These are phyloP conservation scores for Junonia oenone DNA, from an alignment of 2,888 invertebrate genomes.

Conservation along the genomic window DNA sequence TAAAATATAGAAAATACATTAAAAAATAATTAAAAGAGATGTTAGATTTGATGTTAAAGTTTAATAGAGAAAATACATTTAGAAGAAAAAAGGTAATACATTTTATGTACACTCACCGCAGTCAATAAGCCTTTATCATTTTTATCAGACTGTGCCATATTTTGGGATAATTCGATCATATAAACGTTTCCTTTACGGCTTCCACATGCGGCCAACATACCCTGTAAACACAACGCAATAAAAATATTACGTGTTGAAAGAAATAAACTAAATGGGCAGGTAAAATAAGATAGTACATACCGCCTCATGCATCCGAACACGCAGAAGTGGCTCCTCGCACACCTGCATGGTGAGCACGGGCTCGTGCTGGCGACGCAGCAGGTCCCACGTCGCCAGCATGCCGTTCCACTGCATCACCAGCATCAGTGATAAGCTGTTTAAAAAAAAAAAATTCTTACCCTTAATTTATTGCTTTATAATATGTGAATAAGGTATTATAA, in stretches of 20 bases:
- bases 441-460: too few species aligned
- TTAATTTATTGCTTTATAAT: too few species aligned
- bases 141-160: conserved; percentile 81
- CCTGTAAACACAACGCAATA: too few species aligned
- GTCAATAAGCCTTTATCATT: conserved; percentile 86
- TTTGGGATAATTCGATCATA: conserved; percentile 86
- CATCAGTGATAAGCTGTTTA: conserved; percentile 86
- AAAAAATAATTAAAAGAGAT: too few species aligned
- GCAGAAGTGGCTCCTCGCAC: conserved; percentile 68
- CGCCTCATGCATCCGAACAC: conserved; percentile 59
- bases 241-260: too few species aligned
- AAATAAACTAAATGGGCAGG: too few species aligned
- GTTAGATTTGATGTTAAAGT: too few species aligned
- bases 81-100: too few species aligned
- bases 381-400: conserved; percentile 91
- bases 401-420: conserved; percentile 89
- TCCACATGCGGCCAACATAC: conserved; percentile 85
- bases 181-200: conserved; percentile 85
- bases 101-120: conserved; percentile 73
- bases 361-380: conserved; percentile 89
- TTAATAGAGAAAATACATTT: too few species aligned
- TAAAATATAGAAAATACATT: too few species aligned
- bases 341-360: conserved; percentile 83
- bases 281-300: conserved; percentile 35
- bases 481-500: too few species aligned